Percentiles rank a stretch among this genome's conserved stretches.
phyloP scores from a whole-genome alignment of 1,140 invertebrate species.

The Zelostemma sp. region DNA sequence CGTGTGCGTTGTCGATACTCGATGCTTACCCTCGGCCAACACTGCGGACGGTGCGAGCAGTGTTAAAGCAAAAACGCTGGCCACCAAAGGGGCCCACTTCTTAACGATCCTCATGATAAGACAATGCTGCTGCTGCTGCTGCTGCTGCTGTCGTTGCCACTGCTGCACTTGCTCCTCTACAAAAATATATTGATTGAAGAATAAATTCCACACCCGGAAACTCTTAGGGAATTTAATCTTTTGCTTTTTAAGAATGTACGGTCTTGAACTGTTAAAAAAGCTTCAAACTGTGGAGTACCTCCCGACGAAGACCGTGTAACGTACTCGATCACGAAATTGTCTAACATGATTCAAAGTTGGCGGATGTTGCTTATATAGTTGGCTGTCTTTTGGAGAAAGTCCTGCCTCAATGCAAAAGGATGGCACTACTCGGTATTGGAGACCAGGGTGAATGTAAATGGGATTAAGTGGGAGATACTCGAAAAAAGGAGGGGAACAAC shows the following conservation, averaged over 20 bases:
- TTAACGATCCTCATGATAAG: conserved; percentile 55
- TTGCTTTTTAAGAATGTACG: neutral
- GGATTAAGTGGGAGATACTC: conserved; percentile 16
- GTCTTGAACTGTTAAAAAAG: no score
- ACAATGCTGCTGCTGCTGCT: no score
- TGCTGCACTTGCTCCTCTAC: neutral
- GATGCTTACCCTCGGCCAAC: conserved; percentile 61
- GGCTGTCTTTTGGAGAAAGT: conserved; percentile 70
- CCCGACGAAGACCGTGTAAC: conserved; percentile 49
- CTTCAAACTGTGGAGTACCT: no score
- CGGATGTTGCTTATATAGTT: conserved; percentile 69
- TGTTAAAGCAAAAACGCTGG: conserved; percentile 51
- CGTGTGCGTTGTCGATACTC: conserved; percentile 33
- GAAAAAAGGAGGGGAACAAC: conserved; percentile 20
- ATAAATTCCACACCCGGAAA: conserved; percentile 14
- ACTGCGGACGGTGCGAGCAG: conserved; percentile 52
- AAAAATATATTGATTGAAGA: neutral
- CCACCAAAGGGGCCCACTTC: conserved; percentile 55
- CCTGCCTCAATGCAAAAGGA: conserved; percentile 58
- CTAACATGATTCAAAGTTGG: conserved; percentile 67
- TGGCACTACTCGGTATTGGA: conserved; percentile 50
- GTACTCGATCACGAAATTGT: conserved; percentile 61
- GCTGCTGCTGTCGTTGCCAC: no score
- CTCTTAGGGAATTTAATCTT: conserved; percentile 5
- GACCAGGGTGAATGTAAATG: conserved; percentile 51